These are phyloP conservation scores for Boloria euphrosyne DNA, from an alignment of 2,888 invertebrate species.

Conservation along the genomic window DNA sequence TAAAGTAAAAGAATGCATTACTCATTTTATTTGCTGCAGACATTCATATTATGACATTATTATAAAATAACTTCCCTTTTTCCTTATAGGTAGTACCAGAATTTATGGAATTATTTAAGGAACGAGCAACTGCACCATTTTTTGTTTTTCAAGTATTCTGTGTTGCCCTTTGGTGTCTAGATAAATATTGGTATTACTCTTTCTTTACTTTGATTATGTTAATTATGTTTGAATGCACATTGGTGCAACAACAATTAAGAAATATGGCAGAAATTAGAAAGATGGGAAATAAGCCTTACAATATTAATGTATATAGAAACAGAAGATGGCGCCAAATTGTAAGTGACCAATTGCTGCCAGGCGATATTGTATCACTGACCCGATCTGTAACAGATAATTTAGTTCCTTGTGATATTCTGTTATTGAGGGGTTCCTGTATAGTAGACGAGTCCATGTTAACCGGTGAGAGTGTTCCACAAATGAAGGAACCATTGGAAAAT, in stretches of 20 bases:
- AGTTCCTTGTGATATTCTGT: conserved; percentile 97
- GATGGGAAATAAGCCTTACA: conserved; percentile 99
- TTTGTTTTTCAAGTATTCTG: conserved; percentile 99
- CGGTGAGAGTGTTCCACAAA: conserved; percentile 99
- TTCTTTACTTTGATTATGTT: conserved; percentile 98
- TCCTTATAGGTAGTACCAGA: conserved; percentile 91
- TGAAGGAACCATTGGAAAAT: conserved; percentile 97
- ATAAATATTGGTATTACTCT: conserved; percentile 99
- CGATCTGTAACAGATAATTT: conserved; percentile 94
- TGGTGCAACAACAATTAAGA: conserved; percentile 98
- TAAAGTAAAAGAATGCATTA: conserved; percentile 57
- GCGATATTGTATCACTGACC: conserved; percentile 97
- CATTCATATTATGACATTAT: neutral
- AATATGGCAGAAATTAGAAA: conserved; percentile 99
- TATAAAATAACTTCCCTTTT: conserved; percentile 1
- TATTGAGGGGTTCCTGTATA: conserved; percentile 97
- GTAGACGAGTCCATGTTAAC: conserved; percentile 99
- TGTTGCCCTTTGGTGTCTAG: conserved; percentile 98
- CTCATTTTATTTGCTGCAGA: neutral
- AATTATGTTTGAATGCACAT: conserved; percentile 97
- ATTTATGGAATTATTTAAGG: conserved; percentile 97
- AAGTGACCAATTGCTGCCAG: conserved; percentile 95
- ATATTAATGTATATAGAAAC: conserved; percentile 94
- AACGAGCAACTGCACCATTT: conserved; percentile 99
- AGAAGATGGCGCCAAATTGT: conserved; percentile 93